phyloP scores from a whole-genome alignment of 1,140 invertebrate species.

The Hesperophylax magnus region DNA sequence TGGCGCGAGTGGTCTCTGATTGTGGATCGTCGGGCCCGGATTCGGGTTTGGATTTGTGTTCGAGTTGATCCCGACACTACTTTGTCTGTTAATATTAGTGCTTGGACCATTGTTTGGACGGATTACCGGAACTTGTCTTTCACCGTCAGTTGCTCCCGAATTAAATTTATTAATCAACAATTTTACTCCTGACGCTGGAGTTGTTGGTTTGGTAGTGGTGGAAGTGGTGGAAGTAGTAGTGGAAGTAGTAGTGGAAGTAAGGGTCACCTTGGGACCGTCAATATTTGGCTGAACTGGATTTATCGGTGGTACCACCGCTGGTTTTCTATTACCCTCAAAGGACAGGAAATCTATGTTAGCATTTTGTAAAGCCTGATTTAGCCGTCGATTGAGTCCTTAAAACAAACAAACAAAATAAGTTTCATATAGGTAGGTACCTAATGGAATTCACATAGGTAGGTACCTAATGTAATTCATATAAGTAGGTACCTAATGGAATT shows the following conservation, averaged over 20 bases:
- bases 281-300: slow-evolving; percentile 13
- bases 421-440: not conserved
- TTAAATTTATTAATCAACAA: slow-evolving; percentile 47
- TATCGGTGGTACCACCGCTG: not conserved
- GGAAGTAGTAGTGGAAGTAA: slow-evolving; percentile 1
- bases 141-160: slow-evolving; percentile 15
- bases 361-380: slow-evolving; percentile 31
- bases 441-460: too few relatives aligned
- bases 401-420: not conserved
- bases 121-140: slow-evolving; percentile 24
- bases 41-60: slow-evolving; percentile 14
- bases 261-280: slow-evolving; percentile 6
- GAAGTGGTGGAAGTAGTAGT: not conserved
- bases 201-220: slow-evolving; percentile 17
- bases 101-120: slow-evolving; percentile 4
- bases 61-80: slow-evolving; percentile 1
- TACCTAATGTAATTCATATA: not conserved
- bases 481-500: too few relatives aligned
- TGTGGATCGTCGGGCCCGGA: not conserved
- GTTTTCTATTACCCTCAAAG: slow-evolving; percentile 45
- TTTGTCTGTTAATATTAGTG: slow-evolving; percentile 4
- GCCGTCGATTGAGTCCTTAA: slow-evolving; percentile 25
- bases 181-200: slow-evolving; percentile 36
- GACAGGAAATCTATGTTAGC: slow-evolving; percentile 44
- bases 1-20: slow-evolving; percentile 13